Evolutionary conservation across 1,140 invertebrate genomes (phyloP).

Genomic region (Plutomurus gul): DNA sequence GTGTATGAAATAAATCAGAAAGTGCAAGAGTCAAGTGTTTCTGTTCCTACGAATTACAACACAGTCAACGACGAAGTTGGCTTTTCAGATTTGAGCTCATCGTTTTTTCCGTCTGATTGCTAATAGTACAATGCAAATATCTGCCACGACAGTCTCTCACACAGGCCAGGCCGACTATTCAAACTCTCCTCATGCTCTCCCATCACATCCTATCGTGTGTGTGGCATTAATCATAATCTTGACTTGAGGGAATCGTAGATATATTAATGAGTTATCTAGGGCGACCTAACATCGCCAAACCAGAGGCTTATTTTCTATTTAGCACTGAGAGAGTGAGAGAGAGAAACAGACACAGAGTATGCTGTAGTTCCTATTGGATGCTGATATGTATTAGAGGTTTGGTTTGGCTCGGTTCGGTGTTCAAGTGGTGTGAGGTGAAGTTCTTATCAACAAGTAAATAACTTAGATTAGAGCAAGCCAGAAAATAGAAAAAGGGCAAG

Average conservation of each 20-base stretch:
- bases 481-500: slow-evolving; percentile 28
- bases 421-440: slow-evolving; percentile 23
- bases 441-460: slow-evolving; percentile 30
- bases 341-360: no score
- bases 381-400: neutral
- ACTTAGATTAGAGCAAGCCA: slow-evolving; percentile 20
- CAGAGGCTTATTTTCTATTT: neutral
- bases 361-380: neutral
- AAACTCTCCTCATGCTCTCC: no score
- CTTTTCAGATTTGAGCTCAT: slow-evolving; percentile 12
- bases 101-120: slow-evolving; percentile 28
- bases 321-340: neutral
- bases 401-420: neutral
- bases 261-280: slow-evolving; percentile 27
- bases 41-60: slow-evolving; percentile 7
- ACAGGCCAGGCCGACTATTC: no score
- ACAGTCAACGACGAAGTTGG: neutral
- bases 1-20: slow-evolving; percentile 19
- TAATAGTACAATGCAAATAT: slow-evolving; percentile 24
- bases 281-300: neutral
- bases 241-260: slow-evolving; percentile 28
- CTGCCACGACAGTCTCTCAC: neutral
- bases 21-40: slow-evolving; percentile 21
- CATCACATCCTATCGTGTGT: neutral
- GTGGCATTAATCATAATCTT: slow-evolving; percentile 27